Percentiles rank a stretch among this genome's conserved stretches.
Evolutionary conservation across 2,113 vertebrate species (phyloP).

Genomic region (Ahaetulla prasina): DNA sequence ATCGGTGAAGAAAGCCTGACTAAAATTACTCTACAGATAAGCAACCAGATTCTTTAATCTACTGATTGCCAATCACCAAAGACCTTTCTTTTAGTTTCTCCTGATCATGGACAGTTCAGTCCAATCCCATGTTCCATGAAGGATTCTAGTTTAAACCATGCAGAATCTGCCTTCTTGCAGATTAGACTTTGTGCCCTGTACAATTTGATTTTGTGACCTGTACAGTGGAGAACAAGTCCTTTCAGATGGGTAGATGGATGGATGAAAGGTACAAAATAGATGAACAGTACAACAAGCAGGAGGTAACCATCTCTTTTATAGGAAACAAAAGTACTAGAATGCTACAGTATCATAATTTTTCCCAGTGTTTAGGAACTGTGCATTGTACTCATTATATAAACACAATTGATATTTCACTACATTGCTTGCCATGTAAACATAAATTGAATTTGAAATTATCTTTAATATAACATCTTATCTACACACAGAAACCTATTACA

Average conservation of each 20-base stretch:
- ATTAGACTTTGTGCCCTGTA: neutral
- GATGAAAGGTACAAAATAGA: neutral
- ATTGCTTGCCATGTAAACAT: neutral
- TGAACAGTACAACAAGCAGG: neutral
- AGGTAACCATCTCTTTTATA: neutral
- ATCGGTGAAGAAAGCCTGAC: neutral
- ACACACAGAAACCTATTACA: neutral
- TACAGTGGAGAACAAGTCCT: neutral
- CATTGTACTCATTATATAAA: neutral
- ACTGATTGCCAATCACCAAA: neutral
- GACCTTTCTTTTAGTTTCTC: neutral
- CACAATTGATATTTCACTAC: neutral
- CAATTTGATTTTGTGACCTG: neutral
- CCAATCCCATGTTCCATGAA: neutral
- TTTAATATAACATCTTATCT: neutral
- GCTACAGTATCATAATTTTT: neutral
- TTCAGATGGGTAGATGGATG: neutral
- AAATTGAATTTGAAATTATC: neutral
- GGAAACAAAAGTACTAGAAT: neutral
- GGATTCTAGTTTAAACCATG: neutral
- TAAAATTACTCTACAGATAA: neutral
- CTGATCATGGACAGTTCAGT: neutral
- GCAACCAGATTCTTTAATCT: neutral
- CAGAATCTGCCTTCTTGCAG: neutral
- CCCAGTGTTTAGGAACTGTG: neutral